Percentiles rank a stretch among this genome's conserved stretches.
Conservation (phyloP, 1,140 invertebrate species). For the Pseudomyrmex sp. region DNA sequence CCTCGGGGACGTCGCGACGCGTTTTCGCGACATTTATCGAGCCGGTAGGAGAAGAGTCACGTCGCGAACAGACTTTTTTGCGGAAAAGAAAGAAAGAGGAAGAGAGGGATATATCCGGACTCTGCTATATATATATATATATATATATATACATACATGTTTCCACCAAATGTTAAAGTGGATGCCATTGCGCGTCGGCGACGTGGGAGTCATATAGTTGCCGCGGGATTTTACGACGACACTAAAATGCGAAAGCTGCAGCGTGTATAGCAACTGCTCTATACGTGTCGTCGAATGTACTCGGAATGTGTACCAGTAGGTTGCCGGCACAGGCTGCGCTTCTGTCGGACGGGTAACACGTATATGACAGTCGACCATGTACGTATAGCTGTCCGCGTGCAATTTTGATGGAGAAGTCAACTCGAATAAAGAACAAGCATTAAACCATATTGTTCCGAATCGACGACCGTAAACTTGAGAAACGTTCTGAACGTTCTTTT, state of each 20-base stretch:
- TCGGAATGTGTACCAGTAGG: constrained; percentile 27
- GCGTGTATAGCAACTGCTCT: neutral
- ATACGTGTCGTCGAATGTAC: constrained; percentile 5
- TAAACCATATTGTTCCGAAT: neutral
- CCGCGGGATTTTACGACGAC: constrained; percentile 72
- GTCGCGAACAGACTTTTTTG: constrained; percentile 42
- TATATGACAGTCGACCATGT: neutral
- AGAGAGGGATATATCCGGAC: neutral
- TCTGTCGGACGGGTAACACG: constrained; percentile 27
- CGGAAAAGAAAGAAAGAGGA: no score
- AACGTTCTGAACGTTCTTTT: neutral
- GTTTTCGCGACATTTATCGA: constrained; percentile 54
- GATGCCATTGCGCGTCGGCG: constrained; percentile 70
- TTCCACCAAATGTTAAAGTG: constrained; percentile 69
- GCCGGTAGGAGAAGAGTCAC: constrained; percentile 15
- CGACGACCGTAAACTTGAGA: neutral
- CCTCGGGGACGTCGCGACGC: constrained; percentile 12
- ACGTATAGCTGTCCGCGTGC: constrained; percentile 21
- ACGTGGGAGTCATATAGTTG: constrained; percentile 47
- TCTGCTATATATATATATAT: neutral
- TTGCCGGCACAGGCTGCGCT: neutral
- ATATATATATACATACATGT: no score
- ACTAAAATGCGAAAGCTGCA: constrained; percentile 72
- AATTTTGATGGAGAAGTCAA: constrained; percentile 36
- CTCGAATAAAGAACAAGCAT: neutral